phyloP scores from a whole-genome alignment of 2,797 vertebrate species.

The Carapus acus region DNA sequence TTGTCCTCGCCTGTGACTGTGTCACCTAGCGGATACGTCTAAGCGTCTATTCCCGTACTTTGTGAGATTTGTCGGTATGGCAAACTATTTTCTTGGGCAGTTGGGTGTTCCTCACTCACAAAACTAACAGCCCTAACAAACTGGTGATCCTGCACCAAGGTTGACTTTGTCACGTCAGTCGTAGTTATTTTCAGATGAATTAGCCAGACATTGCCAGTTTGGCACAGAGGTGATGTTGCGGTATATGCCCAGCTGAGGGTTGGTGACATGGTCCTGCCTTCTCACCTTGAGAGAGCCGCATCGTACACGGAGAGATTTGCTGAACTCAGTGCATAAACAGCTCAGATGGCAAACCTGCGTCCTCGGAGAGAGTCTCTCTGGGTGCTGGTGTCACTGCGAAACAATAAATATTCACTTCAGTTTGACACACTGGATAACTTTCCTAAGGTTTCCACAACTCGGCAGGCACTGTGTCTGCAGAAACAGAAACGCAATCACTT shows the following conservation, averaged over 20 bases:
- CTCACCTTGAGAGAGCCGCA: slow-evolving; percentile 54
- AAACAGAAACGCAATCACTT: background rate
- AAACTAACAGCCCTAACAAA: slow-evolving; percentile 11
- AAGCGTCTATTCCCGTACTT: slow-evolving; percentile 4
- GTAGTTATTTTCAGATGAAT: slow-evolving; percentile 45
- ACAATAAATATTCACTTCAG: background rate
- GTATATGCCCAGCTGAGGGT: slow-evolving; percentile 42
- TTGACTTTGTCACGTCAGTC: slow-evolving; percentile 29
- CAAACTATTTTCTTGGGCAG: background rate
- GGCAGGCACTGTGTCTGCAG: background rate
- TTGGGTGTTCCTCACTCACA: slow-evolving; percentile 9
- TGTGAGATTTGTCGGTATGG: background rate
- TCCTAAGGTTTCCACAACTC: background rate
- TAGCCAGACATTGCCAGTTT: slow-evolving; percentile 37
- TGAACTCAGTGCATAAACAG: slow-evolving; percentile 48
- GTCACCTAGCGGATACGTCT: slow-evolving; percentile 1
- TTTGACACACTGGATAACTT: background rate
- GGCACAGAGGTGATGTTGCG: slow-evolving; percentile 35
- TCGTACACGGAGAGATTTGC: slow-evolving; percentile 43
- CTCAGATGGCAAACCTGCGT: slow-evolving; percentile 43
- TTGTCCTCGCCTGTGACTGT: background rate
- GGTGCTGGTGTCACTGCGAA: slow-evolving; percentile 1
- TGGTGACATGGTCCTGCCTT: slow-evolving; percentile 42
- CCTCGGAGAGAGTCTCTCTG: slow-evolving; percentile 17
- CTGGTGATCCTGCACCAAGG: background rate